These are phyloP conservation scores for Cheilosia soror DNA, from an alignment of 2,888 invertebrate species.

Conservation along the genomic window DNA sequence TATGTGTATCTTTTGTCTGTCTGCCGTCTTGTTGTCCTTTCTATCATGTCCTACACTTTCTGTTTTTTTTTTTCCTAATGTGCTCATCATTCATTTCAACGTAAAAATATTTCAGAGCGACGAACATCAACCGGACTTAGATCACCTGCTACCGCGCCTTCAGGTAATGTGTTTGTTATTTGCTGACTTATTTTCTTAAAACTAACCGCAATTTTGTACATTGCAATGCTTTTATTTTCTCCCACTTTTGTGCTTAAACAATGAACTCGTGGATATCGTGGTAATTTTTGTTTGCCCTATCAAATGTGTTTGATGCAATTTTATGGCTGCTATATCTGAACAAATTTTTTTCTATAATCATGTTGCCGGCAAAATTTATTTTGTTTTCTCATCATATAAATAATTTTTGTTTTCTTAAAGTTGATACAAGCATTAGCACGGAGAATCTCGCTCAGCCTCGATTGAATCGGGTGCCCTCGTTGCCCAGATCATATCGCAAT, in stretches of 20 bases:
- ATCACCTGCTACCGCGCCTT: slow-evolving; percentile 78
- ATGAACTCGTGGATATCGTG: slow-evolving; percentile 60
- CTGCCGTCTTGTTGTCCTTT: slow-evolving; percentile 18
- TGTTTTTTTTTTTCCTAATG: slow-evolving; percentile 19
- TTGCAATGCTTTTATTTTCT: slow-evolving; percentile 42
- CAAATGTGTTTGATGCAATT: slow-evolving; percentile 54
- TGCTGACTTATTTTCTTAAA: slow-evolving; percentile 18
- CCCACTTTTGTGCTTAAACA: slow-evolving; percentile 69
- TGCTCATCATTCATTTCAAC: slow-evolving; percentile 36
- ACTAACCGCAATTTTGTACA: slow-evolving; percentile 62
- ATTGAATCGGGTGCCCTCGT: slow-evolving; percentile 86
- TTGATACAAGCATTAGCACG: slow-evolving; percentile 83
- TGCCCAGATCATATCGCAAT: slow-evolving; percentile 86
- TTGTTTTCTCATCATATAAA: slow-evolving; percentile 8
- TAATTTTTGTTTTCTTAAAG: slow-evolving; percentile 41
- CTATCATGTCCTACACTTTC: background rate
- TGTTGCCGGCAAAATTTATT: slow-evolving; percentile 52
- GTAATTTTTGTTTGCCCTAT: slow-evolving; percentile 64
- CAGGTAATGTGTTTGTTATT: slow-evolving; percentile 76
- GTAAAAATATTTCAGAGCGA: slow-evolving; percentile 75
- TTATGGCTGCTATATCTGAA: slow-evolving; percentile 47
- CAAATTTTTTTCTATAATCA: slow-evolving; percentile 21
- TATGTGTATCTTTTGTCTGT: slow-evolving; percentile 22
- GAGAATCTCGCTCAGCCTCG: slow-evolving; percentile 86
- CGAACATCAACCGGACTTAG: slow-evolving; percentile 78